Conservation (phyloP, 1,140 invertebrate genomes). For the Hylyphantes graminicola region DNA sequence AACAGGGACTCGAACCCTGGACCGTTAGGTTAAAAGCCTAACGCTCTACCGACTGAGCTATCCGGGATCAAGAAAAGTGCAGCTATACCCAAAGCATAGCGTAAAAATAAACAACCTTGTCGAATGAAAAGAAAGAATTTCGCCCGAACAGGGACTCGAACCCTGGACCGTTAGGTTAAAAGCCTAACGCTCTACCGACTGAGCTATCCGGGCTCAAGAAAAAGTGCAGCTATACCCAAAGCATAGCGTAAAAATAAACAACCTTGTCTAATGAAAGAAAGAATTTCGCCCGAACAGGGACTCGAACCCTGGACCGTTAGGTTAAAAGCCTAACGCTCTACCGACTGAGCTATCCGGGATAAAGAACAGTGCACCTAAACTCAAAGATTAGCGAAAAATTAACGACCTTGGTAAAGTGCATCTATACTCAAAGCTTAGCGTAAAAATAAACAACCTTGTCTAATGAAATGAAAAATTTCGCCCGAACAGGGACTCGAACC, state of each 20-base stretch:
- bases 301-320: conserved; percentile 57
- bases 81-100: no score
- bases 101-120: no score
- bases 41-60: conserved; percentile 40
- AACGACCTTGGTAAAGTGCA: no score
- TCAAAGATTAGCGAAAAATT: no score
- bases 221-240: no score
- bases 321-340: conserved; percentile 58
- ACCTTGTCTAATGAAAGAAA: no score
- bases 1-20: conserved; percentile 36
- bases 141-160: conserved; percentile 57
- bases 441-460: no score
- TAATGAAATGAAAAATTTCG: no score
- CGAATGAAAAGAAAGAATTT: no score
- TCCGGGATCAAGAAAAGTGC: conserved; percentile 30
- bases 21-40: conserved; percentile 41
- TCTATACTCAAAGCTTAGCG: no score
- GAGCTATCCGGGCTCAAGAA: conserved; percentile 55
- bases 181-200: conserved; percentile 57
- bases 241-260: no score
- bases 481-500: conserved; percentile 36
- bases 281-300: conserved; percentile 57
- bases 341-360: conserved; percentile 54
- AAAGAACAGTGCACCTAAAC: no score
- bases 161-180: conserved; percentile 57